Conservation (phyloP, 2,797 vertebrate genomes). For the Psittacula derbiana region DNA sequence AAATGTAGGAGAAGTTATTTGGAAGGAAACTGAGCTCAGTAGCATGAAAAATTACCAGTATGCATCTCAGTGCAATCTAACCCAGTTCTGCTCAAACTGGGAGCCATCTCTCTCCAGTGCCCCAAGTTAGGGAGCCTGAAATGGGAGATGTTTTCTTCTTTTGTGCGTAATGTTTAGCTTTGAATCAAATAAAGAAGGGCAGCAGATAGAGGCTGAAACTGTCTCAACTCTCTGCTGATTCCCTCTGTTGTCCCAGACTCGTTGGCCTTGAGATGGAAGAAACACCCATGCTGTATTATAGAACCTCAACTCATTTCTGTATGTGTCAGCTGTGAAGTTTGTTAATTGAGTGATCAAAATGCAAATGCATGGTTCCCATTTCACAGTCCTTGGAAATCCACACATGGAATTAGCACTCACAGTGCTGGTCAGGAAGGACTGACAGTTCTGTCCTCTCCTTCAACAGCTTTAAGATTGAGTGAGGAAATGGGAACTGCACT, state of each 20-base stretch:
- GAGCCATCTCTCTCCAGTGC: neutral
- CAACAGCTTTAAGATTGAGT: neutral
- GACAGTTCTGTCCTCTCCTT: neutral
- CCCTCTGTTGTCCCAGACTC: neutral
- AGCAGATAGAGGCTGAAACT: neutral
- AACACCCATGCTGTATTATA: neutral
- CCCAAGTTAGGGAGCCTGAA: neutral
- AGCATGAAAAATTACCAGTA: neutral
- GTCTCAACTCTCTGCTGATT: neutral
- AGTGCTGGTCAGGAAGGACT: neutral
- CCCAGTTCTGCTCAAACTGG: neutral
- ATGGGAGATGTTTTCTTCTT: neutral
- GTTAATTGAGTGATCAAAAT: neutral
- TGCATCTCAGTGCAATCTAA: neutral
- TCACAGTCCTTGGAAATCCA: neutral
- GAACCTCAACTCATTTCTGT: neutral
- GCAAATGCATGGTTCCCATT: neutral
- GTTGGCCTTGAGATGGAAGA: neutral
- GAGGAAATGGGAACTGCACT: neutral
- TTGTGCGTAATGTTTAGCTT: neutral
- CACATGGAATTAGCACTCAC: neutral
- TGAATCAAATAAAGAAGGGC: neutral
- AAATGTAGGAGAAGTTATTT: neutral
- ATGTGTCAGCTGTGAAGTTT: neutral
- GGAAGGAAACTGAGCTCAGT: neutral